Evolutionary conservation across 2,113 vertebrate species (phyloP), one percentile per base, ranked within the genome.

Genomic region (Indicator maculatus): DNA sequence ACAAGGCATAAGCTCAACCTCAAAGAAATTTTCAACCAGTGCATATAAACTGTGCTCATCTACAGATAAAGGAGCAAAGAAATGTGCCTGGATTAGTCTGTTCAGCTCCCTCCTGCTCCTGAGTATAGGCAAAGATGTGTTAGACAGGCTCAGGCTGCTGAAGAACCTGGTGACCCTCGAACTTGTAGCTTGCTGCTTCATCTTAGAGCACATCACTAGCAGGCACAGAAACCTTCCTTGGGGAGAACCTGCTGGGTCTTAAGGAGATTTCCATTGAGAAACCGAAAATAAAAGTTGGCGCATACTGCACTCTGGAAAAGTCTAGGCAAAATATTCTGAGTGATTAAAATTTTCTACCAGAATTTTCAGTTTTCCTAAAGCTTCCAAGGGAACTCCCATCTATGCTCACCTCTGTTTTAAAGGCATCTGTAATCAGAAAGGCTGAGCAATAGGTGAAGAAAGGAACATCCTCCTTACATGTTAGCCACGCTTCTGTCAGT

Each of bases 401-500:
- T 88, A 81, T 76, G 59, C 50, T 85, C 89, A 82, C 66, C 39
- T 69, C 74, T 76, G 39, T 33, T 86, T 89, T 91, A 83, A 96
- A 96, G 88, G 90, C 93, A 93, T 88, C 44, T 84, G n/a, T 67
- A 47, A 86, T 61, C 31, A 93, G 65, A 94, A 95, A 94, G 83
- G 80, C 65, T 86, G 66, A 64, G 80, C 44, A 61, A 75, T 5
- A 92, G 58, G 61, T 74, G 56, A 86, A 75, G 82, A 61, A 92
- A 85, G 56, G 59, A 82, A 85, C 11, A 23, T 76, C 31, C 91
- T 88, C 73, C 89, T 89, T 17, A 31, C 2, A 2, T 16, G 31
- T 63, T 38, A 66, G n/a, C 21, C 15, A 9, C 15, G 47, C 18
- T 44, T 65, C 72, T 52, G 75, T 38, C 83, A 80, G 39, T 76